Evolutionary conservation across 2,888 invertebrate species (phyloP).

Genomic region (Aporophyla nigra): DNA sequence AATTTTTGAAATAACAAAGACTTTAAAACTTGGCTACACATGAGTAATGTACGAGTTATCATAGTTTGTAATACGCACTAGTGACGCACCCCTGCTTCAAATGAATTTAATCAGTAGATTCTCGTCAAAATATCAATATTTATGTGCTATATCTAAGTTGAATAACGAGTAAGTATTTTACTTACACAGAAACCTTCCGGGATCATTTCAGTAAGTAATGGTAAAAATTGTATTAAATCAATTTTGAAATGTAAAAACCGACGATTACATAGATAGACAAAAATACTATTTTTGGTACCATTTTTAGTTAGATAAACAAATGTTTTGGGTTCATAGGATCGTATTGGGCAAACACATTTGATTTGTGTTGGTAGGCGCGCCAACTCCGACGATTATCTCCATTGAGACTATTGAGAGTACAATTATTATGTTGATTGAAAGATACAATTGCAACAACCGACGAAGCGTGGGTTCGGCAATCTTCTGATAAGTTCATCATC

Average conservation of each 20-base stretch:
- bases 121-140: not conserved
- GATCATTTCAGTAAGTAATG: no score
- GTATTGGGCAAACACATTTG: conserved; percentile 26
- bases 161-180: not conserved
- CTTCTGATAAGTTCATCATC: not conserved
- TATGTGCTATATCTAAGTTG: not conserved
- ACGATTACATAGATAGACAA: not conserved
- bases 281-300: not conserved
- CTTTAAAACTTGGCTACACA: not conserved
- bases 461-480: conserved; percentile 20
- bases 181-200: not conserved
- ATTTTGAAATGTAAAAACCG: not conserved
- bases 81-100: not conserved
- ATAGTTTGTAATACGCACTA: not conserved
- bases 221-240: not conserved
- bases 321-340: conserved; percentile 7
- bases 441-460: conserved; percentile 27
- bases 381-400: conserved; percentile 13
- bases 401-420: conserved; percentile 14
- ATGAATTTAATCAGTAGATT: not conserved
- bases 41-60: not conserved
- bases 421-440: conserved; percentile 29
- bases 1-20: not conserved
- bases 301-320: not conserved
- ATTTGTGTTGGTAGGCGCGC: conserved; percentile 11